These are phyloP conservation scores for Pantherophis alleghaniensis DNA, from an alignment of 2,797 vertebrate species.

Conservation along the genomic window DNA sequence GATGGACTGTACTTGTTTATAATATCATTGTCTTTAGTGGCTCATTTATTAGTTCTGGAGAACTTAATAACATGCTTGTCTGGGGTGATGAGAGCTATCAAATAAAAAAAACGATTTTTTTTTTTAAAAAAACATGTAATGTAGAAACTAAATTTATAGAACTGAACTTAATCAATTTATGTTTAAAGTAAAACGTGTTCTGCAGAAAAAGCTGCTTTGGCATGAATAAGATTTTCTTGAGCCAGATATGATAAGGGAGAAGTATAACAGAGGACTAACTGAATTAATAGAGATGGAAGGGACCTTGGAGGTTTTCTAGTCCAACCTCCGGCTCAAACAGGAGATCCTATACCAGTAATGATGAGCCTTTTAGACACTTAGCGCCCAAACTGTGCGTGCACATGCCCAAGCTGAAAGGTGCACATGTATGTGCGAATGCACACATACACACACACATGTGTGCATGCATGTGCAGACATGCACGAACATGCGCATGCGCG, in stretches of 20 bases:
- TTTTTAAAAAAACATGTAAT: background rate
- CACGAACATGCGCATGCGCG: accelerated
- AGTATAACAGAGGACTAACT: background rate
- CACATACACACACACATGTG: too few relatives aligned
- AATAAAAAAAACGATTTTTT: background rate
- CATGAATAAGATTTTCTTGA: background rate
- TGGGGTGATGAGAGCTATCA: background rate
- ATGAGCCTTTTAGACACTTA: too few relatives aligned
- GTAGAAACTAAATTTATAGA: background rate
- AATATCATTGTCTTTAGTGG: background rate
- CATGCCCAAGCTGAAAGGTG: too few relatives aligned
- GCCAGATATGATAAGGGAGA: background rate
- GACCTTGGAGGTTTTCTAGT: background rate
- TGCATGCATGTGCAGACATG: too few relatives aligned
- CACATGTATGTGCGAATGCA: too few relatives aligned
- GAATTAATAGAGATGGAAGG: background rate
- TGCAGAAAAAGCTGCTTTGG: background rate
- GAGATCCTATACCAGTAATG: background rate
- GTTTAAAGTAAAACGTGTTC: background rate
- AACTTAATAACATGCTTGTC: background rate
- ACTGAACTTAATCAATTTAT: background rate
- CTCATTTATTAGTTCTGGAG: background rate
- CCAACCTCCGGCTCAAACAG: background rate
- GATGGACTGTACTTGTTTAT: background rate
- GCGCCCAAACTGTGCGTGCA: too few relatives aligned